Evolutionary conservation across 2,797 vertebrate species (phyloP), one percentile per base, ranked within the genome.

Genomic region (Hypotaenidia okinawae): DNA sequence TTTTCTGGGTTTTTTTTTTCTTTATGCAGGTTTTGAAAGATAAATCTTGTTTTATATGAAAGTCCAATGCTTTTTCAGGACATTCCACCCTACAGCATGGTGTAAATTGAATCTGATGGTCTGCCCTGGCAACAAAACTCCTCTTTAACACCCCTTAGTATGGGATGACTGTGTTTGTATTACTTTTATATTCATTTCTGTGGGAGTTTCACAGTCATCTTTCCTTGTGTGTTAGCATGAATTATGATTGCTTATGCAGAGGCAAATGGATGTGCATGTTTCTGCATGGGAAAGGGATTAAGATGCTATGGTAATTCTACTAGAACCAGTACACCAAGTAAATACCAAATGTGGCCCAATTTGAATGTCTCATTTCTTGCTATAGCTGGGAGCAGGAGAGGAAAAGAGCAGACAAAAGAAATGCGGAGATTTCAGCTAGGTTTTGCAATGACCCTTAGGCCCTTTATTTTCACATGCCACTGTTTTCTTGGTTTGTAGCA

Each of bases 401-500:
- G 47, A 91, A 81, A 74, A 63, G 24, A 62, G 8, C 25, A 94
- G 54, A 63, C 43, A 83, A 87, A 96, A 88, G 69, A 93, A 94
- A 89, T 62, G 23, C 41, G 84, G 79, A 57, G 1, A 55, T 73
- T 89, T 90, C 64, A 96, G 63, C 30, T 87, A 28, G 49, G 33
- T 78, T 91, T 92, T 96, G 63, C 63, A 93, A 54, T 70, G 77
- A 41, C 83, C 74, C 90, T 90, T 84, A 67, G 91, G 77, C 35
- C 14, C 10, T 80, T 76, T 52, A 64, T 17, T 77, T 91, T 90
- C 70, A 68, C 23, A 22, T 80, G 43, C 76, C 76, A 84, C 28
- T 79, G 84, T 84, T 88, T 93, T 67, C 35, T 80, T 80, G 9
- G 16, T 52, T 94, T 87, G 51, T 57, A 88, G 39, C 75, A 82